Evolutionary conservation across 2,888 invertebrate genomes (phyloP), one percentile per base, ranked within the genome.

Genomic region (Drosophila incognita): DNA sequence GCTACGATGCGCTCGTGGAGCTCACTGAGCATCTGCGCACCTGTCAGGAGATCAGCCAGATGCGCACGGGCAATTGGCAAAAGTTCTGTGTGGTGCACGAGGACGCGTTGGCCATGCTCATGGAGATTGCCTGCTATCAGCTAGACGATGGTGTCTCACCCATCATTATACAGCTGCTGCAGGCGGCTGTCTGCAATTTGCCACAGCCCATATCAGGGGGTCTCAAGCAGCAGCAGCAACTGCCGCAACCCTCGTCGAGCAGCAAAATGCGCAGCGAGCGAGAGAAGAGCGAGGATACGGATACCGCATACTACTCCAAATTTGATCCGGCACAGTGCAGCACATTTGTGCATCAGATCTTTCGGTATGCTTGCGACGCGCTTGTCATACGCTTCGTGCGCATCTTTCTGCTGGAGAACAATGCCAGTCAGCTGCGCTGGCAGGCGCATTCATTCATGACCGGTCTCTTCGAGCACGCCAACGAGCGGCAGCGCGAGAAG

Each of bases 21-120:
- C 94, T 99, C 66, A 98, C 99, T 90, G 99, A 99, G 87, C 98
- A 99, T 93, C 94, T 99, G 74, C 98, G 99, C 93, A 96, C 97
- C 6, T 98, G 99, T 87, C 96, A 97, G 59, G 99, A 99, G 93
- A 97, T 99, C 68, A 98, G 98, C 40, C 95, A 96, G 60, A 96
- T 96, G 61, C 96, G 99, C 62, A 98, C 98, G 0, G 96, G 97
- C 81, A 99, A 99, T 94, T 99, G 99, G 99, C 99, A 99, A 93
- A 95, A 96, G 90, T 97, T 97, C 92, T 98, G 98, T 90, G 93
- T 95, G 3, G 94, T 95, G 40, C 96, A 97, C 87, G 95, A 96
- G 35, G 94, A 94, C 81, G 96, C 96, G 6, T 95, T 98, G 56
- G 94, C 98, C 33, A 96, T 97, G 82, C 96, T 99, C 88, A 95